Evolutionary conservation across 2,888 invertebrate genomes (phyloP).

Genomic region (Anthrax anthrax): DNA sequence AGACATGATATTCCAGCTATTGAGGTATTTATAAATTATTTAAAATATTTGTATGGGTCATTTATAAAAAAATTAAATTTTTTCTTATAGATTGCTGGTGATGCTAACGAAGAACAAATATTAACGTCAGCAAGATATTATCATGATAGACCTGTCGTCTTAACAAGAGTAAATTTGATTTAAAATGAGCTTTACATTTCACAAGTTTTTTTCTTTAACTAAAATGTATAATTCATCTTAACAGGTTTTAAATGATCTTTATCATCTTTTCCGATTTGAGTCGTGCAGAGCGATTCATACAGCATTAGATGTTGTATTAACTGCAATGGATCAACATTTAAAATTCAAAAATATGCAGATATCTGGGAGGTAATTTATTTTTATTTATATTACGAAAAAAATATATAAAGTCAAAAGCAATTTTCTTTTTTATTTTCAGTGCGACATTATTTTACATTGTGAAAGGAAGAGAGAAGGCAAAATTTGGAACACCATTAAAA

Average conservation of each 20-base stretch:
- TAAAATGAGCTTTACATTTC: neutral
- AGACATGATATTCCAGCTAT: conserved; percentile 83
- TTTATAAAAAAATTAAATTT: too few species aligned
- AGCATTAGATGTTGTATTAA: conserved; percentile 66
- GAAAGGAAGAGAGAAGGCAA: conserved; percentile 66
- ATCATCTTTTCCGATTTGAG: conserved; percentile 72
- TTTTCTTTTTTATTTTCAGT: conserved; percentile 38
- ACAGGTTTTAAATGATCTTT: conserved; percentile 80
- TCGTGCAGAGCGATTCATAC: conserved; percentile 60
- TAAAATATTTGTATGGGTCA: too few species aligned
- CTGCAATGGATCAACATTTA: conserved; percentile 80
- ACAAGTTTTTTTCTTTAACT: neutral
- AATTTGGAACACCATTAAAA: conserved; percentile 58
- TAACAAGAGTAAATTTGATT: conserved; percentile 37
- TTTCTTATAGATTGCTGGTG: conserved; percentile 66
- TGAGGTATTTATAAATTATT: conserved; percentile 40
- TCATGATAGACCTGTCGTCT: conserved; percentile 67
- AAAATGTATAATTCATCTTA: neutral
- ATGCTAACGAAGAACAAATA: conserved; percentile 82
- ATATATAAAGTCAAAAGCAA: neutral
- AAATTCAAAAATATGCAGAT: conserved; percentile 85
- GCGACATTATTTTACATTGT: conserved; percentile 91
- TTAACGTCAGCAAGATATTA: conserved; percentile 71
- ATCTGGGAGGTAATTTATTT: conserved; percentile 58
- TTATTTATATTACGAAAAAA: neutral